phyloP scores from a whole-genome alignment of 2,888 invertebrate species.

The Chalcosyrphus nemorum region DNA sequence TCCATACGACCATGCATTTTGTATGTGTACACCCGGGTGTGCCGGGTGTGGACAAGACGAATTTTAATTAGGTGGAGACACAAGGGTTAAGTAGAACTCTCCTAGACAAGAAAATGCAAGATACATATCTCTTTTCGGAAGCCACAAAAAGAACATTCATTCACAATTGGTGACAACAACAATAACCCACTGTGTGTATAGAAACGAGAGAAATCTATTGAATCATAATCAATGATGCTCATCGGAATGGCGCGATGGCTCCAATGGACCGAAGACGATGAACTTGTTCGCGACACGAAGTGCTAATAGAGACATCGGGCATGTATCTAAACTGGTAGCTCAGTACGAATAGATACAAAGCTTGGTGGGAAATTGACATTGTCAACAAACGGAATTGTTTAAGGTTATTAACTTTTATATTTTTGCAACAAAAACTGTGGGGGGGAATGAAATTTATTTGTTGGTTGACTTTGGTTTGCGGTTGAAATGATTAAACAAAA shows the following conservation, averaged over 20 bases:
- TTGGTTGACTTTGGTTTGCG: slow-evolving; percentile 11
- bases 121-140: slow-evolving; percentile 8
- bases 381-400: slow-evolving; percentile 50
- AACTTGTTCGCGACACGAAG: slow-evolving; percentile 39
- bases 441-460: slow-evolving; percentile 36
- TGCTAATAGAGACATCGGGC: slow-evolving; percentile 7
- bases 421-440: slow-evolving; percentile 28
- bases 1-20: too few relatives aligned
- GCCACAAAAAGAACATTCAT: slow-evolving; percentile 21
- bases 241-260: slow-evolving; percentile 11
- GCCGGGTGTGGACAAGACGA: too few relatives aligned
- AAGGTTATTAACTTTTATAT: slow-evolving; percentile 65
- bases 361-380: slow-evolving; percentile 37
- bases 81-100: slow-evolving; percentile 32
- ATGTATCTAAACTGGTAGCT: not conserved
- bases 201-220: slow-evolving; percentile 45
- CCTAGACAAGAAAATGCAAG: slow-evolving; percentile 16
- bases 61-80: too few relatives aligned
- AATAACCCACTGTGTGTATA: not conserved
- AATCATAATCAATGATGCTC: slow-evolving; percentile 20
- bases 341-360: not conserved
- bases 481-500: slow-evolving; percentile 24
- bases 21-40: too few relatives aligned
- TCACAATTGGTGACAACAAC: slow-evolving; percentile 29
- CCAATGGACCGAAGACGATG: slow-evolving; percentile 60